Evolutionary conservation across 1,140 invertebrate species (phyloP).

Genomic region (Coboldia fuscipes): DNA sequence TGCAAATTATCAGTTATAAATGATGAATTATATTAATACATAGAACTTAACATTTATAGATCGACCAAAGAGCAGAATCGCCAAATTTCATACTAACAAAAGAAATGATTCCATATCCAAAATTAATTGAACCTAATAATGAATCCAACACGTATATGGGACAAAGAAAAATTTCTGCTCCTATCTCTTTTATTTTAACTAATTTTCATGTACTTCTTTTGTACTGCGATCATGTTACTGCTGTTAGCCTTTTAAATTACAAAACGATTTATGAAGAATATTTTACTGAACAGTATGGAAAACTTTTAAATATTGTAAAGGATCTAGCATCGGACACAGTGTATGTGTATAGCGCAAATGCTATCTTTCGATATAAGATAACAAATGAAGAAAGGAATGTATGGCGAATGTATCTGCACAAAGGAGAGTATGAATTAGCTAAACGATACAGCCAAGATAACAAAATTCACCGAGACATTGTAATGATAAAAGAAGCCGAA

Average conservation of each 20-base stretch:
- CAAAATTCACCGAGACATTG: constrained; percentile 57
- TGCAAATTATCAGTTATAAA: constrained; percentile 4
- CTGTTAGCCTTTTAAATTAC: constrained; percentile 66
- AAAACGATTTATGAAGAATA: constrained; percentile 72
- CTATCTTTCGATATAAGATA: constrained; percentile 72
- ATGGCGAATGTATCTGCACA: constrained; percentile 75
- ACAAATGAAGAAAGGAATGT: constrained; percentile 69
- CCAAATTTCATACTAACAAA: constrained; percentile 5
- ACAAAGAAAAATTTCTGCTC: constrained; percentile 13
- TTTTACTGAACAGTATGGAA: constrained; percentile 60
- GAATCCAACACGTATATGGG: background rate
- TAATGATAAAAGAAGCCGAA: constrained; percentile 76
- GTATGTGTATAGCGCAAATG: constrained; percentile 67
- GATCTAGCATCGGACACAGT: constrained; percentile 64
- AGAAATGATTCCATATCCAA: constrained; percentile 3
- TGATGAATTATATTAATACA: background rate
- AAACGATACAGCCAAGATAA: constrained; percentile 61
- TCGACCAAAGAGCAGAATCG: constrained; percentile 5
- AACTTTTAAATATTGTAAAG: constrained; percentile 57
- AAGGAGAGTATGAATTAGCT: constrained; percentile 70
- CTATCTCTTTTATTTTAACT: constrained; percentile 62
- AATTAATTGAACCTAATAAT: constrained; percentile 1
- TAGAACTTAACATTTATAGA: background rate
- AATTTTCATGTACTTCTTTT: constrained; percentile 78
- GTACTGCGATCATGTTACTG: constrained; percentile 64